Evolutionary conservation across 2,113 vertebrate species (phyloP), one percentile per base, ranked within the genome.

Genomic region (Natator depressus): DNA sequence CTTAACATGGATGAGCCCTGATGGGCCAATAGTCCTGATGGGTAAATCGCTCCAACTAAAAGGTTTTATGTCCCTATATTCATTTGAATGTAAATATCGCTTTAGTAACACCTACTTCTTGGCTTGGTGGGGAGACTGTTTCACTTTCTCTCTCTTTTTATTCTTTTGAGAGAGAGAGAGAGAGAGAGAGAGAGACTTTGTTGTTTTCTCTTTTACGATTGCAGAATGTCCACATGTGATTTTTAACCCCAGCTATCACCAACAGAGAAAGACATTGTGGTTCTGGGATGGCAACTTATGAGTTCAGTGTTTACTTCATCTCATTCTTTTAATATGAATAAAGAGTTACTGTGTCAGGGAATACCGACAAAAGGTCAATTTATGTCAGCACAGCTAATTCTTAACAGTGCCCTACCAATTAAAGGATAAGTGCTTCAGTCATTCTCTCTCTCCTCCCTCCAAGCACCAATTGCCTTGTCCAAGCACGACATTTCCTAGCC

Each of bases 1-100:
- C 95, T 98, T 98, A 97, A 97, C 93, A 97, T 5, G 81, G 88
- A 98, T 98, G 96, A 97, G 97, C 94, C 95, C 96, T 98, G 59
- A 93, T 96, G 96, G 95, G 91, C 97, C 97, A 96, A 97, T 97
- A 93, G 93, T 91, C 95, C 91, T 98, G 95, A 97, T 97, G 97
- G 91, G 91, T 89, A 97, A 98, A 96, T 57, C 65, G 94, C 88
- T 96, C 22, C 80, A 91, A 75, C 83, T 93, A 94, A 97, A 97
- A 69, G 53, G 19, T 53, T 80, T 96, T 92, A 96, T 86, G 84
- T 80, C 92, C 14, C 91, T 94, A 46, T 82, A 92, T 98, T 93
- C 89, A 95, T 97, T 97, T n/a, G 76, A 95, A 97, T 97, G 91
- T 97, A 96, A 97, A 93, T 96, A 97, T 94, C 82, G 85, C 75